These are phyloP conservation scores for Limnephilus marmoratus DNA, from an alignment of 2,888 invertebrate genomes.

Conservation along the genomic window DNA sequence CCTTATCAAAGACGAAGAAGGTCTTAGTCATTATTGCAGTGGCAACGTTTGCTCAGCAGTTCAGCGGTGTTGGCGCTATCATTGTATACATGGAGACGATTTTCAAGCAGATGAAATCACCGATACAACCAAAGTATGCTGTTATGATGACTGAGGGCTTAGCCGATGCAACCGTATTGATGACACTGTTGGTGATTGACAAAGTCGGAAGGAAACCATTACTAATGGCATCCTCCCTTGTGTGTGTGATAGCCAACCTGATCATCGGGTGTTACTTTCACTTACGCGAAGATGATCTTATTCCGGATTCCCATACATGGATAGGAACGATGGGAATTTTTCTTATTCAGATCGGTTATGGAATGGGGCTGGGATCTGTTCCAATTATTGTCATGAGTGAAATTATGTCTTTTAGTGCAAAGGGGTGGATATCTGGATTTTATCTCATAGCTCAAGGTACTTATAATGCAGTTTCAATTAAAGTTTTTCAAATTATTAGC, in stretches of 20 bases:
- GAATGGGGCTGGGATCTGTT: conserved; percentile 59
- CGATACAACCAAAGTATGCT: conserved; percentile 70
- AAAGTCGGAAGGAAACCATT: conserved; percentile 72
- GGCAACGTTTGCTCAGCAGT: conserved; percentile 71
- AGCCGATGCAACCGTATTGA: conserved; percentile 69
- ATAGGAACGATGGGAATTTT: conserved; percentile 60
- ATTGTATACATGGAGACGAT: conserved; percentile 74
- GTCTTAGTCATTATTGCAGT: conserved; percentile 67
- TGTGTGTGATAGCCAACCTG: conserved; percentile 70
- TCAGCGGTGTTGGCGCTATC: conserved; percentile 72
- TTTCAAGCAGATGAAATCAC: conserved; percentile 70
- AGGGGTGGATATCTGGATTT: conserved; percentile 63
- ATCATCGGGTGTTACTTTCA: conserved; percentile 69
- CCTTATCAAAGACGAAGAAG: conserved; percentile 57
- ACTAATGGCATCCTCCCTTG: conserved; percentile 70
- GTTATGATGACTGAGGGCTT: conserved; percentile 72
- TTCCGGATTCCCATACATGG: conserved; percentile 56
- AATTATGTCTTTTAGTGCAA: conserved; percentile 62
- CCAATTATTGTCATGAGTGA: conserved; percentile 63
- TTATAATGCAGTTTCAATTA: conserved; percentile 60
- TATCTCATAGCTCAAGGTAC: conserved; percentile 61
- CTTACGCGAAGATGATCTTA: conserved; percentile 65
- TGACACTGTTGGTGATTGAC: conserved; percentile 70
- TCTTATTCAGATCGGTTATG: conserved; percentile 61
- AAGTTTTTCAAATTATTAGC: conserved; percentile 60